Evolutionary conservation across 2,113 vertebrate genomes (phyloP), one percentile per base, ranked within the genome.

Genomic region (Aviceda subcristata): DNA sequence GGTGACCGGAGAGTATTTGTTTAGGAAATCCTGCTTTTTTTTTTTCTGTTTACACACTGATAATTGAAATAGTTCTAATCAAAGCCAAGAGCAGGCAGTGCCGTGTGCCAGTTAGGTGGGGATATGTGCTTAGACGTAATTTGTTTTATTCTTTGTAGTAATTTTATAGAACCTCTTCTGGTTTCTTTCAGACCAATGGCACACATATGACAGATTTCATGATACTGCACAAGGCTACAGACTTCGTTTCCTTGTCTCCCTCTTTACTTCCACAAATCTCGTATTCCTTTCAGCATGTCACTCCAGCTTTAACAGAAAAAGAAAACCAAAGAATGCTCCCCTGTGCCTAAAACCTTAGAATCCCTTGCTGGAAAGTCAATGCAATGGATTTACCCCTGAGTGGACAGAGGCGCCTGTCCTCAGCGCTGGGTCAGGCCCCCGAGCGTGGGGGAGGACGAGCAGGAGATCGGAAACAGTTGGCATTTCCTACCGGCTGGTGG

Each of bases 41-140:
- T 83, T 43, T 83, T 82, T 59, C 34, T 1, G 0, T 45, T 77
- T 87, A 34, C 41, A 48, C 3, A 9, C 5, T 0, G 3, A 10
- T 76, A 73, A 66, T 69, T 56, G 14, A 68, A 91, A 83, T 48
- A 1, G 1, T 76, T 76, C 18, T 45, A 43, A 57, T 67, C 21
- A 48, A 82, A 92, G 64, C 19, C 41, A 69, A 81, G 12, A 66
- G 30, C 21, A 80, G 50, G 27, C 43, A 83, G 34, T 43, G 48
- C 22, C 12, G 38, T 8, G 15, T 76, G 21, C 32, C 45, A 51
- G 24, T 62, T 86, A 57, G 4, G 10, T 45, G 36, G 34, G 22
- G 66, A 36, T 60, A 34, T 34, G 34, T 85, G 41, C 10, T 85
- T 62, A 55, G 18, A 71, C 45, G 22, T 41, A 0, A 41, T 71